A percentile compares a stretch with the other conserved stretches of the same genome.
Evolutionary conservation across 2,797 vertebrate species (phyloP).

Genomic region (Streptopelia turtur): DNA sequence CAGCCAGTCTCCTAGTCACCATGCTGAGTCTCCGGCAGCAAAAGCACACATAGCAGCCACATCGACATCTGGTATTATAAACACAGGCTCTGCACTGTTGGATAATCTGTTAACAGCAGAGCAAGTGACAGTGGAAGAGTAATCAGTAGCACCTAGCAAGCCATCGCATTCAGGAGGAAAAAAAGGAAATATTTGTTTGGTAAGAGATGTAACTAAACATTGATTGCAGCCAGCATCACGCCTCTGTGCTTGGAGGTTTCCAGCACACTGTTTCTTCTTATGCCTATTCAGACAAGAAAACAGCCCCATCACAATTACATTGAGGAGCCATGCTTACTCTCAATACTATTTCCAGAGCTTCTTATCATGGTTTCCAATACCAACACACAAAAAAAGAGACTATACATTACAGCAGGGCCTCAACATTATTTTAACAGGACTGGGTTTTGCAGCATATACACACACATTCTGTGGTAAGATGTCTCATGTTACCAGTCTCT

Average conservation of each 20-base stretch:
- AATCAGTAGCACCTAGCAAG: slow-evolving; percentile 46
- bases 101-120: slow-evolving; percentile 56
- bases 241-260: not conserved
- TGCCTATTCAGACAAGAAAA: not conserved
- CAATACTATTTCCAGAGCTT: not conserved
- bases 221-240: not conserved
- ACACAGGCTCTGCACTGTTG: slow-evolving; percentile 54
- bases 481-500: slow-evolving; percentile 21
- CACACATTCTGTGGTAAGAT: not conserved
- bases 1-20: not conserved
- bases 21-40: slow-evolving; percentile 18
- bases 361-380: not conserved
- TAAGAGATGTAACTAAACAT: not conserved
- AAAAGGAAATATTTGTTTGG: not conserved
- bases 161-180: not conserved
- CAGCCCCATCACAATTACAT: not conserved
- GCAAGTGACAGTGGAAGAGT: slow-evolving; percentile 35
- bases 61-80: slow-evolving; percentile 59
- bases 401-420: not conserved
- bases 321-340: not conserved
- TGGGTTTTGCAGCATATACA: not conserved
- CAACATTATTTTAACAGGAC: not conserved
- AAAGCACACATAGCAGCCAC: slow-evolving; percentile 12
- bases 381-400: not conserved
- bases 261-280: not conserved